Percentiles rank a stretch among this genome's conserved stretches.
Conservation (phyloP, 1,140 invertebrate species). For the Aphidius gifuensis region DNA sequence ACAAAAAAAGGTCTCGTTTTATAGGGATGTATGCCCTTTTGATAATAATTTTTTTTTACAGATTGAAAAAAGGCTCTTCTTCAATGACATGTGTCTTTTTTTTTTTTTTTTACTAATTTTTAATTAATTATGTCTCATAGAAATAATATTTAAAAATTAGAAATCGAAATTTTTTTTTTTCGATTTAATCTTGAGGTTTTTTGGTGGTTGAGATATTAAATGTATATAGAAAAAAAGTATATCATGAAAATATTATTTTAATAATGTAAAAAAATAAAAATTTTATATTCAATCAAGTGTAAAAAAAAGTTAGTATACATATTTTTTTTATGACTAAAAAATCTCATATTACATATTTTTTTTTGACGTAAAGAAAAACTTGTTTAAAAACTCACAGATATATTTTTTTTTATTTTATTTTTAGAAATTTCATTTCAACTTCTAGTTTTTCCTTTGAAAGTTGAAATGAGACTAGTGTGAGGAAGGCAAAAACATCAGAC, state of each 20-base stretch:
- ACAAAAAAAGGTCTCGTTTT: too few species aligned
- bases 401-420: constrained; percentile 20
- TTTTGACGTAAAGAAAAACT: constrained; percentile 21
- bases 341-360: constrained; percentile 36
- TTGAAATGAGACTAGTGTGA: constrained; percentile 36
- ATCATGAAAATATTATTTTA: background rate
- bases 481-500: background rate
- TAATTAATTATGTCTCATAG: too few species aligned
- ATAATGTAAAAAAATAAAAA: background rate
- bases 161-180: too few species aligned
- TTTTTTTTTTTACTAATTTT: too few species aligned
- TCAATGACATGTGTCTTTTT: too few species aligned
- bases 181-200: too few species aligned
- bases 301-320: constrained; percentile 11
- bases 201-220: too few species aligned
- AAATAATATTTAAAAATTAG: too few species aligned
- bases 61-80: too few species aligned
- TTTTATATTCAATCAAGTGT: constrained; percentile 13
- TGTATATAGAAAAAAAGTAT: too few species aligned
- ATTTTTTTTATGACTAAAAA: constrained; percentile 5
- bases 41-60: too few species aligned
- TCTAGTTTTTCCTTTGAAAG: constrained; percentile 38
- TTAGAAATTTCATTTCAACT: constrained; percentile 46
- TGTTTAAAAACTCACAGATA: background rate
- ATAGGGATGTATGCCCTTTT: too few species aligned